These are phyloP conservation scores for Cottus gobio DNA, from an alignment of 2,113 vertebrate species.

Conservation along the genomic window DNA sequence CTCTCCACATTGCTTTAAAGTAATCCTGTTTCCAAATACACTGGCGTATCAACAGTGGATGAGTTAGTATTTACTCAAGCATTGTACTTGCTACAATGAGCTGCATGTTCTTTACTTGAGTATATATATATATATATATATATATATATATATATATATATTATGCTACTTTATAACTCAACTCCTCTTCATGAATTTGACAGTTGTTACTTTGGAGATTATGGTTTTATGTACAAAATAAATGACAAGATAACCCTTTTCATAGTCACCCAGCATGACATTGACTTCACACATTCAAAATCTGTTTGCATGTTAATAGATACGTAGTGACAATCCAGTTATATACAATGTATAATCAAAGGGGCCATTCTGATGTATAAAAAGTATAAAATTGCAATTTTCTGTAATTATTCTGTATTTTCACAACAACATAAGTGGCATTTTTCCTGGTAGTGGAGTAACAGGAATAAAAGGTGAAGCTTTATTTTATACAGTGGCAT, in stretches of 20 bases:
- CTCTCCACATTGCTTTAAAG: neutral
- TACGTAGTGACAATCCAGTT: neutral
- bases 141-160: too few relatives aligned
- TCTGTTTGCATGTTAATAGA: neutral
- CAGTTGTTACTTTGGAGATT: neutral
- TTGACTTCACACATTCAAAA: neutral
- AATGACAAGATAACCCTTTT: neutral
- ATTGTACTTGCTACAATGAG: neutral
- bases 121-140: too few relatives aligned
- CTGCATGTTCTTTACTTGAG: neutral
- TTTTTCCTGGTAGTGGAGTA: neutral
- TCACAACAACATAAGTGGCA: neutral
- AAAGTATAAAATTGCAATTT: neutral
- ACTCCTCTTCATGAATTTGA: neutral
- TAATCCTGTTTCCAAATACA: neutral
- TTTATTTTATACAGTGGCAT: neutral
- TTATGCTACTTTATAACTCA: neutral
- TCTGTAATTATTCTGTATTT: neutral
- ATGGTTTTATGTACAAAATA: neutral
- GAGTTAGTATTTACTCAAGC: neutral
- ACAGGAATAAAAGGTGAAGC: neutral
- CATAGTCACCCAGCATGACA: neutral
- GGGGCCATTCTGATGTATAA: neutral
- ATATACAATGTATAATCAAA: neutral
- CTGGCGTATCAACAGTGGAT: neutral